phyloP scores from a whole-genome alignment of 2,888 invertebrate genomes.

The Nomada hirtipes region DNA sequence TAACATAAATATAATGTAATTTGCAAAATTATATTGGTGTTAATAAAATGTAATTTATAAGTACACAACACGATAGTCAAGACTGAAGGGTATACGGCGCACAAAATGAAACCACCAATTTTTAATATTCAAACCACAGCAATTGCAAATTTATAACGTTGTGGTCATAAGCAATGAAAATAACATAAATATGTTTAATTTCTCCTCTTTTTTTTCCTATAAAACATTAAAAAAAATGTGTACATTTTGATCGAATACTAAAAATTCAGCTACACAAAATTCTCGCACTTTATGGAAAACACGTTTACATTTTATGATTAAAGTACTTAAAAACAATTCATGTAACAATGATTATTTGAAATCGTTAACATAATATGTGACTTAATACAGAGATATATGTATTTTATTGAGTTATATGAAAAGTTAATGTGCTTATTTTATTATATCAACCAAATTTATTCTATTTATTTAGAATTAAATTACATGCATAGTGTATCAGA shows the following conservation, averaged over 20 bases:
- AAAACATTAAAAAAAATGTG: conserved; percentile 3
- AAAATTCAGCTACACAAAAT: not conserved
- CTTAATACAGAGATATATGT: not conserved
- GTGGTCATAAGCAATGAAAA: conserved; percentile 15
- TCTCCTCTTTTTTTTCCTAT: not conserved
- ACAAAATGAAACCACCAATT: conserved; percentile 16
- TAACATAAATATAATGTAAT: conserved; percentile 45
- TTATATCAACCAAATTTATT: not conserved
- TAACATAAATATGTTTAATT: conserved; percentile 7
- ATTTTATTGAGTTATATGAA: conserved; percentile 15
- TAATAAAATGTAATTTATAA: conserved; percentile 45
- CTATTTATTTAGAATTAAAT: not conserved
- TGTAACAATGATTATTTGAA: conserved; percentile 6
- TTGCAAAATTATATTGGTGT: conserved; percentile 21
- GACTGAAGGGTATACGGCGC: conserved; percentile 21
- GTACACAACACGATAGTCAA: conserved; percentile 44
- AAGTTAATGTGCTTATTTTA: conserved; percentile 14
- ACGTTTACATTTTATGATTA: not conserved
- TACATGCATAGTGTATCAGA: not conserved
- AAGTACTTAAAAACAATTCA: conserved; percentile 1
- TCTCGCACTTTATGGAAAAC: conserved; percentile 1
- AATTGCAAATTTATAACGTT: conserved; percentile 25
- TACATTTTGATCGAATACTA: conserved; percentile 11
- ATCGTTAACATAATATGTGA: not conserved
- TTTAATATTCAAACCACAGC: conserved; percentile 45